Percentiles rank a stretch among this genome's conserved stretches.
phyloP scores from a whole-genome alignment of 2,888 invertebrate species.

The Graphium colonna region DNA sequence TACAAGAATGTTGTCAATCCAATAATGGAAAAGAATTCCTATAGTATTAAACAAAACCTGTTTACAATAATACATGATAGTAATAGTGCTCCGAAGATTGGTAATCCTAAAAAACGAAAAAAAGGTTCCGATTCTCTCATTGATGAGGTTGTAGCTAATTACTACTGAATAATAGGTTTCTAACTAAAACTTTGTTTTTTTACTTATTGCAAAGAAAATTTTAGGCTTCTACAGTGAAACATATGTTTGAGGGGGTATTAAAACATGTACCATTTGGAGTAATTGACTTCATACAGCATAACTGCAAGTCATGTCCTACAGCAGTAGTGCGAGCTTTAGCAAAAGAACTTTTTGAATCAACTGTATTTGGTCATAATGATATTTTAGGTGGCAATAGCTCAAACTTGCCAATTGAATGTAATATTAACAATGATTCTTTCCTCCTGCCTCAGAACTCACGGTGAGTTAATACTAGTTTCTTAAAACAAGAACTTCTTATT shows the following conservation, averaged over 20 bases:
- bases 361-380: constrained; percentile 44
- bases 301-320: constrained; percentile 52
- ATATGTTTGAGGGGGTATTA: constrained; percentile 41
- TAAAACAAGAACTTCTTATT: no score
- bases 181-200: constrained; percentile 15
- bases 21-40: constrained; percentile 33
- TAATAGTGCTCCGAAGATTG: constrained; percentile 21
- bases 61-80: constrained; percentile 47
- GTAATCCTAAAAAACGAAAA: constrained; percentile 43
- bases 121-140: constrained; percentile 32
- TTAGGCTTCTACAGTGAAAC: constrained; percentile 49
- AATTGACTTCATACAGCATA: constrained; percentile 30
- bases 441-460: constrained; percentile 83
- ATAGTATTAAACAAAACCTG: constrained; percentile 38
- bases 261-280: constrained; percentile 35
- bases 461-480: constrained; percentile 52
- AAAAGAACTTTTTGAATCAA: constrained; percentile 49
- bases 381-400: constrained; percentile 80
- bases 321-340: constrained; percentile 46
- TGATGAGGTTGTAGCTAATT: constrained; percentile 45
- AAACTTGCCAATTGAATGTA: constrained; percentile 68
- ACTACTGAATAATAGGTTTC: background rate
- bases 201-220: constrained; percentile 4
- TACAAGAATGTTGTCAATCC: constrained; percentile 44
- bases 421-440: constrained; percentile 68